These are phyloP conservation scores for Pristionchus maxplancki DNA, from an alignment of 2,888 invertebrate species.

Conservation along the genomic window DNA sequence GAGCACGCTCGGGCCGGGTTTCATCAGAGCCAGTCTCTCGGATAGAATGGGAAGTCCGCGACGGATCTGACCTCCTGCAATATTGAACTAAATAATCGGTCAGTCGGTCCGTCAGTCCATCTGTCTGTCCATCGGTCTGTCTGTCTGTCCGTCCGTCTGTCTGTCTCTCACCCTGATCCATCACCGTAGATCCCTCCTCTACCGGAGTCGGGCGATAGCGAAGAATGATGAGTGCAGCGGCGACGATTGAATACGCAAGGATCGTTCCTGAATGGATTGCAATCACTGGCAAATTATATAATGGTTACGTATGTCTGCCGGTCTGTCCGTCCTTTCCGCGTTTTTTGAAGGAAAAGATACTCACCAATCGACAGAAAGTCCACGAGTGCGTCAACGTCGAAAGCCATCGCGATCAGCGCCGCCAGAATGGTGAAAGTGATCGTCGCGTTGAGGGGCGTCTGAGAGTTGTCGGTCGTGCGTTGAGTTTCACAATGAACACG, in stretches of 20 bases:
- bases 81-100: too few species aligned
- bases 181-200: neutral
- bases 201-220: slow-evolving; percentile 17
- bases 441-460: slow-evolving; percentile 62
- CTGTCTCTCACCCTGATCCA: slow-evolving; percentile 38
- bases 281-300: neutral
- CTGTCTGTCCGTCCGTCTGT: too few species aligned
- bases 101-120: too few species aligned
- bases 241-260: slow-evolving; percentile 77
- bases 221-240: slow-evolving; percentile 76
- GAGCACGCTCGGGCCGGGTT: slow-evolving; percentile 50
- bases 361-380: slow-evolving; percentile 59
- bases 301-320: too few species aligned
- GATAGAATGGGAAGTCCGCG: slow-evolving; percentile 27
- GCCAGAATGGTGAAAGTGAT: slow-evolving; percentile 60
- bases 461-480: neutral
- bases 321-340: too few species aligned
- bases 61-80: slow-evolving; percentile 52
- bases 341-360: too few species aligned
- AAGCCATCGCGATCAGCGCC: slow-evolving; percentile 57
- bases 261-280: slow-evolving; percentile 62
- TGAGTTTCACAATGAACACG: neutral
- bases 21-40: neutral
- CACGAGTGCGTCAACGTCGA: slow-evolving; percentile 63
- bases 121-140: too few species aligned